Evolutionary conservation across 2,888 invertebrate genomes (phyloP).

Genomic region (Gortyna flavago): DNA sequence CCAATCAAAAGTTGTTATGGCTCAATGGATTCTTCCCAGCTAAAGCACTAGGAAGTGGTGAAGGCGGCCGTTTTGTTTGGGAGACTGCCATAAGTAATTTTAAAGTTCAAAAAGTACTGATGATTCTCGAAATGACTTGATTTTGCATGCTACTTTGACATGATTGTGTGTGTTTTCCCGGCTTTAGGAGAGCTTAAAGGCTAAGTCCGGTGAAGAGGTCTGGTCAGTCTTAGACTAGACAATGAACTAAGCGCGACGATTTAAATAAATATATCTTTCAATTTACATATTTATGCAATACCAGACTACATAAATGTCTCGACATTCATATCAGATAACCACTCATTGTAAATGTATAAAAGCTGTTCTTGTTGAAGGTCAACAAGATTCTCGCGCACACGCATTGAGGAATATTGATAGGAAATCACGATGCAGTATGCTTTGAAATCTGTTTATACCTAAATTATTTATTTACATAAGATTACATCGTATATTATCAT

Average conservation of each 20-base stretch:
- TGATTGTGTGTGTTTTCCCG: not conserved
- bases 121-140: not conserved
- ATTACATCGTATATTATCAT: not conserved
- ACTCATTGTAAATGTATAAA: conserved; percentile 26
- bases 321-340: conserved; percentile 30
- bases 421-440: conserved; percentile 3
- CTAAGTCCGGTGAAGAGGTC: not conserved
- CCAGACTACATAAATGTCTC: conserved; percentile 21
- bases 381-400: conserved; percentile 51
- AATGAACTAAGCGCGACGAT: not conserved
- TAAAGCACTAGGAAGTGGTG: not conserved
- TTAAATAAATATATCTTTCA: conserved; percentile 31
- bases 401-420: conserved; percentile 36
- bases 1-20: not conserved
- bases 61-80: not conserved
- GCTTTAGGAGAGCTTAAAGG: not conserved
- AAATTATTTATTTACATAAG: not conserved
- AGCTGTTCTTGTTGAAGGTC: conserved; percentile 55
- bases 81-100: not conserved
- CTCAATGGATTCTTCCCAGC: not conserved
- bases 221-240: not conserved
- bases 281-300: conserved; percentile 41
- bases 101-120: not conserved
- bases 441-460: not conserved
- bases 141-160: not conserved